Evolutionary conservation across 2,888 invertebrate genomes (phyloP).

Genomic region (Linyphia triangularis): DNA sequence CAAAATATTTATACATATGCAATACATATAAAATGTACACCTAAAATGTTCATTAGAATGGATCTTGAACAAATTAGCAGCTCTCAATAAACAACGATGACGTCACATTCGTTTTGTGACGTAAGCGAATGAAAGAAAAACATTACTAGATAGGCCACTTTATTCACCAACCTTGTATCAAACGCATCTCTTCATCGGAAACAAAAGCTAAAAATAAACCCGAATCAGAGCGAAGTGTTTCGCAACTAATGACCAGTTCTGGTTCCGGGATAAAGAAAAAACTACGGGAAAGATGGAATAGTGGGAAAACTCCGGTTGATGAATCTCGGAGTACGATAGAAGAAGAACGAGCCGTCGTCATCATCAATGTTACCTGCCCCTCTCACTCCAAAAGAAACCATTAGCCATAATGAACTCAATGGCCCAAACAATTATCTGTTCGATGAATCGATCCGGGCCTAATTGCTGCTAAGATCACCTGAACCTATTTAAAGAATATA

Average conservation of each 20-base stretch:
- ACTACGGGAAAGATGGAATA: neutral
- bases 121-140: too few relatives aligned
- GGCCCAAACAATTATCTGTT: conserved; percentile 64
- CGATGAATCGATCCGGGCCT: conserved; percentile 55
- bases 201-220: neutral
- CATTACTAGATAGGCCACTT: too few relatives aligned
- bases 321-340: neutral
- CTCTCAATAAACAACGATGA: too few relatives aligned
- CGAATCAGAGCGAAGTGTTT: neutral
- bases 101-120: too few relatives aligned
- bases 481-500: conserved; percentile 46
- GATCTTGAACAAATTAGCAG: too few relatives aligned
- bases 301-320: neutral
- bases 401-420: conserved; percentile 65
- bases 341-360: neutral
- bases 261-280: conserved; percentile 3
- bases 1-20: too few relatives aligned
- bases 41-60: too few relatives aligned
- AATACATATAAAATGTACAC: too few relatives aligned
- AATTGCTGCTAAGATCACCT: conserved; percentile 37
- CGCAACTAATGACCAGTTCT: conserved; percentile 3
- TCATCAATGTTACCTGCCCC: neutral
- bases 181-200: too few relatives aligned
- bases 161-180: too few relatives aligned
- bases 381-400: conserved; percentile 45